Evolutionary conservation across 2,888 invertebrate genomes (phyloP), one percentile per base, ranked within the genome.

Genomic region (Apamea crenata): DNA sequence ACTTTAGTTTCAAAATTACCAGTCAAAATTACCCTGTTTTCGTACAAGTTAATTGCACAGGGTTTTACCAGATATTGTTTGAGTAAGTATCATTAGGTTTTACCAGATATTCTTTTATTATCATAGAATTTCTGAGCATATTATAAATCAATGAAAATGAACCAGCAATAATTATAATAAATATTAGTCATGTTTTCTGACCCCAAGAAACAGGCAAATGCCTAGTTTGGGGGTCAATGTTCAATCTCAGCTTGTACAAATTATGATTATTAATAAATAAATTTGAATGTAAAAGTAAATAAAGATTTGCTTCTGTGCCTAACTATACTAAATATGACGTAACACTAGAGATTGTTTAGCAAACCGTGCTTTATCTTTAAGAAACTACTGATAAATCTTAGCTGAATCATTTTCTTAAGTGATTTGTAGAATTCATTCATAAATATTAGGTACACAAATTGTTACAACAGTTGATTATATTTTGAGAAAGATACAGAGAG

Each of bases 301-400:
- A 81, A 81, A 73, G 25, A 63, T 56, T 53, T 65, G 29, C 65
- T 69, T 50, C 14, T 40, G 14, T 68, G 25, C 44, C 70, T 53
- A 83, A 76, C 36, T 63, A 56, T 66, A 73, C 36, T 32, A 77
- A 85, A 40, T 61, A 86, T 82, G 83, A 76, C 73, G 66, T 86
- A 74, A 86, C 71, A 36, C 4, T n/a, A 72, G 6, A 68, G 29
- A 68, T 77, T 66, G n/a, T 69, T 77, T 74, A 72, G 50, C 71
- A 50, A 81, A 14, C n/a, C 1, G 1, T 61, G 5, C n/a, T 72
- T 77, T 74, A 81, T 77, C 70, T 0, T 47, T 72, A 40, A 70
- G 16, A 65, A 72, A 66, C 40, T 16, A n/a, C 40, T 67, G 73
- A 76, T 85, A 81, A 74, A 10, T 47, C 6, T 53, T 53, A 36